These are phyloP conservation scores for Coptodon rendalli DNA, from an alignment of 2,113 vertebrate genomes.

Conservation along the genomic window DNA sequence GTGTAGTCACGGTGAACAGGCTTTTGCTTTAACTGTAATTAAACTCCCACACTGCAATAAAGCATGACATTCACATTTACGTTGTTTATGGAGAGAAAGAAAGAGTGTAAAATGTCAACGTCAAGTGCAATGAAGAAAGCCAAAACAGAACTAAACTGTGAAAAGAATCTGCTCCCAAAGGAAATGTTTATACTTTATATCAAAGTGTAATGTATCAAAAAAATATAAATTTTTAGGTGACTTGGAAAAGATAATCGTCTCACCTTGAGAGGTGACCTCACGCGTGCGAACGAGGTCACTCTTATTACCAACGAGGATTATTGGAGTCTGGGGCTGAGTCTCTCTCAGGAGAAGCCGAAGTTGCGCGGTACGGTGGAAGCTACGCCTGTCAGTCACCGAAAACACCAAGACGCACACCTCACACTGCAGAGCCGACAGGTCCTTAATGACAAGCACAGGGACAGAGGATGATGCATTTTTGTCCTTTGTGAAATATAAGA, in stretches of 20 bases:
- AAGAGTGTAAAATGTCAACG: conserved; percentile 1
- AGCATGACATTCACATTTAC: conserved; percentile 25
- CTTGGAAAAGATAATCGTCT: background rate
- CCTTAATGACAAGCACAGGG: conserved; percentile 43
- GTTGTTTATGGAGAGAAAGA: conserved; percentile 13
- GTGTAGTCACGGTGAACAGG: background rate
- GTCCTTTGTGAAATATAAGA: background rate
- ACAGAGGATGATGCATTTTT: background rate
- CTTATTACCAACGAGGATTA: conserved; percentile 89
- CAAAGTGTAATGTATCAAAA: background rate
- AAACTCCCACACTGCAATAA: conserved; percentile 36
- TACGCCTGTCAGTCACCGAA: conserved; percentile 83
- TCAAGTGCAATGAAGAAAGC: background rate
- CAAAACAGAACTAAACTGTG: background rate
- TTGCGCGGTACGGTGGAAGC: conserved; percentile 82
- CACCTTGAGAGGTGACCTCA: conserved; percentile 81
- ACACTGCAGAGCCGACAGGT: conserved; percentile 79
- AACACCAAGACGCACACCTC: conserved; percentile 87
- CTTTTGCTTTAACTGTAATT: background rate
- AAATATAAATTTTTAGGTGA: background rate
- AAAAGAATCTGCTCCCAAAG: background rate
- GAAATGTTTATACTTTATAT: background rate
- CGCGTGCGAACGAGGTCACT: conserved; percentile 83
- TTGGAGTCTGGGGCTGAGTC: conserved; percentile 82
- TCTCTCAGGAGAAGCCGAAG: conserved; percentile 79